A percentile compares a stretch with the other conserved stretches of the same genome.
These are phyloP conservation scores for Amphiura filiformis DNA, from an alignment of 35 echinoderm and acorn worm species.

Conservation along the genomic window DNA sequence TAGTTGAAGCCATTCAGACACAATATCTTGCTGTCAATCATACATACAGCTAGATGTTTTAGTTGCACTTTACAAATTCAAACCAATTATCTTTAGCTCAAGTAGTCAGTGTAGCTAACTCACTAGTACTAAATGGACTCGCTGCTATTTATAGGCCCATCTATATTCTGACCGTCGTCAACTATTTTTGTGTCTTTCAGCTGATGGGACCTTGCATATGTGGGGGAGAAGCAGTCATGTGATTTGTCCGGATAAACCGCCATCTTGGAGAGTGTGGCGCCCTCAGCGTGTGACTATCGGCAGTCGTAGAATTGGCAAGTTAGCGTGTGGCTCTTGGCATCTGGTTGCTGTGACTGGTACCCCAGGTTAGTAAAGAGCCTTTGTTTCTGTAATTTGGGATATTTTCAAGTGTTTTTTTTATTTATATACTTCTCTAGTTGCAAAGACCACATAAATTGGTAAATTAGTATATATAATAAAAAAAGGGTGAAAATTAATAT, in stretches of 20 bases:
- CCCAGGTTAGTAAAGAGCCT: slow-evolving; percentile 56
- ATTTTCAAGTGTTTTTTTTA: too few relatives aligned
- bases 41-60: not conserved
- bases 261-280: slow-evolving; percentile 21
- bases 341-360: slow-evolving; percentile 66
- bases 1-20: too few relatives aligned
- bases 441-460: too few relatives aligned
- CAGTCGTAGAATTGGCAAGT: slow-evolving; percentile 33
- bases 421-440: too few relatives aligned
- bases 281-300: slow-evolving; percentile 10
- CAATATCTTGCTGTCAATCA: not conserved
- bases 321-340: slow-evolving; percentile 92
- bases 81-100: not conserved
- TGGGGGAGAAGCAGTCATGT: slow-evolving; percentile 94
- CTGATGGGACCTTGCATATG: slow-evolving; percentile 75
- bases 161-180: not conserved
- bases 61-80: not conserved
- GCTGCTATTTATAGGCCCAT: not conserved
- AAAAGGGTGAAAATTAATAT: too few relatives aligned
- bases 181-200: slow-evolving; percentile 29
- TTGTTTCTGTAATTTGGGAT: not conserved
- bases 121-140: not conserved
- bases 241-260: slow-evolving; percentile 27
- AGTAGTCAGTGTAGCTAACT: not conserved
- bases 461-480: too few relatives aligned